A percentile compares a stretch with the other conserved stretches of the same genome.
Evolutionary conservation across 1,140 invertebrate genomes (phyloP).

Genomic region (Oreohelix idahoensis): DNA sequence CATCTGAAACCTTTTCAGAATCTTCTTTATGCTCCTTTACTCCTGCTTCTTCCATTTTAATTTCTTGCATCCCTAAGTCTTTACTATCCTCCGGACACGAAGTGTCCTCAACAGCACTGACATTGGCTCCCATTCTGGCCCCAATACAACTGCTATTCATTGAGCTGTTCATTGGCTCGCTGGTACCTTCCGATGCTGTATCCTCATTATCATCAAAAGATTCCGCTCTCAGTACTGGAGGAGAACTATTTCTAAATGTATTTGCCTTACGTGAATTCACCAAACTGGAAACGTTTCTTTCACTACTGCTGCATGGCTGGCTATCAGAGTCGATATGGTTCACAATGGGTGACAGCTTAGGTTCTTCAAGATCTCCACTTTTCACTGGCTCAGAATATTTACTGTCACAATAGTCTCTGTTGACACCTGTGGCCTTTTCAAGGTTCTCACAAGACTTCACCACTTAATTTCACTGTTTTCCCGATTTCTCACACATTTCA

Average conservation of each 20-base stretch:
- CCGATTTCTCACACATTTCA: too few species aligned
- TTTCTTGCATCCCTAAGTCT: slow-evolving; percentile 42
- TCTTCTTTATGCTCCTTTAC: background rate
- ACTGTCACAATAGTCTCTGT: background rate
- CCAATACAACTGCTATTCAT: slow-evolving; percentile 11
- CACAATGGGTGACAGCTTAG: slow-evolving; percentile 15
- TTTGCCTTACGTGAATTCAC: background rate
- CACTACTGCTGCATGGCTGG: too few species aligned
- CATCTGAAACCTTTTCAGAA: background rate
- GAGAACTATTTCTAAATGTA: background rate
- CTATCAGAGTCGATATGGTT: too few species aligned
- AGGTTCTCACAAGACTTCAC: too few species aligned
- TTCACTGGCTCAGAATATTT: slow-evolving; percentile 7
- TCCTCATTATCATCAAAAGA: slow-evolving; percentile 4
- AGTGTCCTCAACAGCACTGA: slow-evolving; percentile 8
- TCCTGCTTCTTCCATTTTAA: slow-evolving; percentile 42
- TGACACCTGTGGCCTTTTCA: too few species aligned
- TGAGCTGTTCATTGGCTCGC: slow-evolving; percentile 23
- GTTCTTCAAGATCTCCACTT: slow-evolving; percentile 30
- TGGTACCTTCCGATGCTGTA: background rate
- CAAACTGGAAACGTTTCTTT: too few species aligned
- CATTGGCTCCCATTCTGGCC: background rate
- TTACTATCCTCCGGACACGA: slow-evolving; percentile 16
- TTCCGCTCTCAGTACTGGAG: slow-evolving; percentile 19
- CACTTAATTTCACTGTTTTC: too few species aligned